phyloP scores from a whole-genome alignment of 2,888 invertebrate species.

The Tachystola acroxantha region DNA sequence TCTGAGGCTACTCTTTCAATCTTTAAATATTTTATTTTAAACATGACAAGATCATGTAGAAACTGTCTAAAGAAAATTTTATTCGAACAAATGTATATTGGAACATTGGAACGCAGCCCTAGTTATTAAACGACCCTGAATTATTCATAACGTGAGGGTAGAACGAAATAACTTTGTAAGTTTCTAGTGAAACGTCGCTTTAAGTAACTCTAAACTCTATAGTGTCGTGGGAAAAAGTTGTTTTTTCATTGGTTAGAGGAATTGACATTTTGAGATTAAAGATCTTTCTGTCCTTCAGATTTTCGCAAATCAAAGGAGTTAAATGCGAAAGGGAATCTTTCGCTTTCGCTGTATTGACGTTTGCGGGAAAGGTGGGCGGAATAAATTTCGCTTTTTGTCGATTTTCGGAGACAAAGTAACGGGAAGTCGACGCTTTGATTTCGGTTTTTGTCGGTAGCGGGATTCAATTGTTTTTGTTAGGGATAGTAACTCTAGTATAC shows the following conservation, averaged over 20 bases:
- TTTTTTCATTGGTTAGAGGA: constrained; percentile 18
- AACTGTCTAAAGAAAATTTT: too few species aligned
- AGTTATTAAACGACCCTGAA: constrained; percentile 73
- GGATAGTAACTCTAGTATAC: neutral
- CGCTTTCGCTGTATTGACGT: constrained; percentile 10
- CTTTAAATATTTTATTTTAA: too few species aligned
- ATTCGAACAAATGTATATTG: too few species aligned
- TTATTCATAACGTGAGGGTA: constrained; percentile 69
- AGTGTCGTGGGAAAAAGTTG: constrained; percentile 25
- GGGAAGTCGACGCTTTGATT: constrained; percentile 1
- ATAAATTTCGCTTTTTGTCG: constrained; percentile 10
- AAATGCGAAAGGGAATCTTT: constrained; percentile 12
- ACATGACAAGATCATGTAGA: too few species aligned
- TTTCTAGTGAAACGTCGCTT: constrained; percentile 28
- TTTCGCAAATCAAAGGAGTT: constrained; percentile 16
- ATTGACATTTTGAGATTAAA: constrained; percentile 10
- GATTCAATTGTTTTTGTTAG: neutral
- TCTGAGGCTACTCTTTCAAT: too few species aligned
- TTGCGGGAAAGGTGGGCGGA: constrained; percentile 11
- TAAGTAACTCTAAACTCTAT: constrained; percentile 48
- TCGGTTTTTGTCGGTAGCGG: neutral
- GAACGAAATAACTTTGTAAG: constrained; percentile 52
- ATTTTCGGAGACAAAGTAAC: neutral
- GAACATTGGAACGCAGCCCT: constrained; percentile 17
- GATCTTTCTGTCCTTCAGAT: constrained; percentile 6